Conservation (phyloP, 2,113 vertebrate genomes). For the Megaleporinus macrocephalus region DNA sequence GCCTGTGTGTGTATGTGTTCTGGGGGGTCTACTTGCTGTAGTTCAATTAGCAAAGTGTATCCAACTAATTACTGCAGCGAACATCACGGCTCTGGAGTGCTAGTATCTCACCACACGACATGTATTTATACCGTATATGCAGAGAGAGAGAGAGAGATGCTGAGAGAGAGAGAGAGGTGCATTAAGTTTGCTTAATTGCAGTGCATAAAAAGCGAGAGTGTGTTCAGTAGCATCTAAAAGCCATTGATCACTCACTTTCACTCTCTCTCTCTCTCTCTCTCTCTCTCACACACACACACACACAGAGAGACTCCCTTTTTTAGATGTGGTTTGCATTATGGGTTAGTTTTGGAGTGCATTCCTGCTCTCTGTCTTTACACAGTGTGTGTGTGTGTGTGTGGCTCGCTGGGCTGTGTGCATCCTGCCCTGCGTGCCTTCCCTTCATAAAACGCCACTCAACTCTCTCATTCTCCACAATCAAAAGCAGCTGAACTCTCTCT, state of each 20-base stretch:
- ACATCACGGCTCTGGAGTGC: slow-evolving; percentile 57
- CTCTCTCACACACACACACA: slow-evolving; percentile 22
- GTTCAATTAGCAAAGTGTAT: slow-evolving; percentile 77
- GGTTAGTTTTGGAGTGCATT: slow-evolving; percentile 63
- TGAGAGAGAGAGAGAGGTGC: slow-evolving; percentile 58
- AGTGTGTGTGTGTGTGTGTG: slow-evolving; percentile 56
- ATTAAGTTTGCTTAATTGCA: slow-evolving; percentile 55
- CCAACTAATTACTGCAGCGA: slow-evolving; percentile 76
- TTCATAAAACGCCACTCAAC: slow-evolving; percentile 75
- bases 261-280: slow-evolving; percentile 26
- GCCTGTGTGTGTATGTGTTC: slow-evolving; percentile 57
- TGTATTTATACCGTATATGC: slow-evolving; percentile 42
- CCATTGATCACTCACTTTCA: slow-evolving; percentile 37
- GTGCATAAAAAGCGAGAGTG: slow-evolving; percentile 47
- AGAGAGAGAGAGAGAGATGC: slow-evolving; percentile 23
- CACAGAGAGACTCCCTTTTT: slow-evolving; percentile 25
- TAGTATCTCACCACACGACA: slow-evolving; percentile 45
- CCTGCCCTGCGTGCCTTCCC: slow-evolving; percentile 65
- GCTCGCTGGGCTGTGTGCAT: slow-evolving; percentile 41
- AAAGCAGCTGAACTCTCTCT: slow-evolving; percentile 69
- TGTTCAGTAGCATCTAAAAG: slow-evolving; percentile 63
- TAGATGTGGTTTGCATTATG: slow-evolving; percentile 68
- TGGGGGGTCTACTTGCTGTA: slow-evolving; percentile 63
- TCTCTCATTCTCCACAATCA: slow-evolving; percentile 66
- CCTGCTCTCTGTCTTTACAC: slow-evolving; percentile 30